Evolutionary conservation across 2,888 invertebrate species (phyloP), one percentile per base, ranked within the genome.

Genomic region (Hyposoter dolosus): DNA sequence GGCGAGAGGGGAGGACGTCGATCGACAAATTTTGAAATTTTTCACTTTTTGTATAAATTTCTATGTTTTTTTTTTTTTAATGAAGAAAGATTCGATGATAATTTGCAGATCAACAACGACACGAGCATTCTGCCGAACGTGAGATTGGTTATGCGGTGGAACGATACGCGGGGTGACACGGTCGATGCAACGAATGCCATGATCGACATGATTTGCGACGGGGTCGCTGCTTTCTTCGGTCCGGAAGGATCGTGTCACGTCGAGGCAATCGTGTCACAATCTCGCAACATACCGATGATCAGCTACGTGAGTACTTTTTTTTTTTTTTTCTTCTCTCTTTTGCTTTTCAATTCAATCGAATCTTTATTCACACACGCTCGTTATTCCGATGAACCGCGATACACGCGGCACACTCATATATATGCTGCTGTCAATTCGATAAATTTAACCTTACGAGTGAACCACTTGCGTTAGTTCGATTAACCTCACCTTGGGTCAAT

Each of bases 271-370:
- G 97, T 99, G 78, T 97, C 99, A 35, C 98, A 99, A 93, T 97
- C 99, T 68, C 96, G 98, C 94, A 98, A 99, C 95, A 96, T 99
- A 92, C 99, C 99, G 84, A 99, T 99, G 98, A 98, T 99, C 94
- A 98, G 98, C 93, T 99, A 99, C 95, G 99, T 99, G 95, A 97
- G 99, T 97, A 10, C 53, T 40, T 19, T 63, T 23, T 50, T 28
- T 47, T 47, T 28, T 28, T 47, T 28, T 28, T 45, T 23, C 28
- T 32, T 17, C 63, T 65, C 7, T 15, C 10, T 43, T 69, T 12
- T 12, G 17, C 56, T 17, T 43, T n/a, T 63, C 15, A 45, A 6
- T 43, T 28, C 4, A 45, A 65, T 74, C 19, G 43, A 6, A 32
- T 47, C n/a, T 12, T 1, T 65, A 47, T 19, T n/a, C 23, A 69